A percentile compares a stretch with the other conserved stretches of the same genome.
Evolutionary conservation across 2,797 vertebrate species (phyloP).

Genomic region (Acanthurus tractus): DNA sequence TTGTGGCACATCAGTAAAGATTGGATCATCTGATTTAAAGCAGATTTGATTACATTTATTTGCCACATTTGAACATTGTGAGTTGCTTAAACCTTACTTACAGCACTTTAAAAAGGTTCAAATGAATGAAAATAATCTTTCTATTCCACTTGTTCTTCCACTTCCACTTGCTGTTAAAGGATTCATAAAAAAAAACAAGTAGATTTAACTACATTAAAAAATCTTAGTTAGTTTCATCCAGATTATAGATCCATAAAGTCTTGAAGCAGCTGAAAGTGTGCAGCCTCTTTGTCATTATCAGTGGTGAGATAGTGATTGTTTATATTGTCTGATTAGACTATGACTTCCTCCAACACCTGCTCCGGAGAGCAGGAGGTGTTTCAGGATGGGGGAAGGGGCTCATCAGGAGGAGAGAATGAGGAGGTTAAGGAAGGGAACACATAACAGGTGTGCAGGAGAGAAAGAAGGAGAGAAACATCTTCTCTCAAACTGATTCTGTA

Average conservation of each 20-base stretch:
- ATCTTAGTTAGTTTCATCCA: neutral
- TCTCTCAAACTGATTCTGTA: conserved; percentile 50
- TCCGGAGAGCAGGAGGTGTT: conserved; percentile 57
- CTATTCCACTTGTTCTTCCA: no score
- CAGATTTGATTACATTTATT: no score
- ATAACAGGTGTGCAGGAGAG: conserved; percentile 68
- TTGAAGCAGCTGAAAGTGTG: conserved; percentile 15
- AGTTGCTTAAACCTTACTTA: no score
- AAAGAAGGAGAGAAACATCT: conserved; percentile 43
- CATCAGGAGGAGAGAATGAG: conserved; percentile 33
- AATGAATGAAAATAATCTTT: neutral
- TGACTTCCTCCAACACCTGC: conserved; percentile 80
- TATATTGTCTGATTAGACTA: conserved; percentile 70
- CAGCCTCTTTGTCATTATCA: conserved; percentile 58
- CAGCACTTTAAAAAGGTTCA: no score
- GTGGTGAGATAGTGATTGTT: conserved; percentile 61
- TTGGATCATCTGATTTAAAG: no score
- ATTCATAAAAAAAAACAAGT: no score
- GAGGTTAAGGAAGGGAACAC: conserved; percentile 42
- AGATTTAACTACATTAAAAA: no score
- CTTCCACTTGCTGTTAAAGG: no score
- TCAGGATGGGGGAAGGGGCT: conserved; percentile 48
- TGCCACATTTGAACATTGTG: no score
- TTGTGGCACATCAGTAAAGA: no score
- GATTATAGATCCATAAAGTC: neutral